Evolutionary conservation across 2,113 vertebrate species (phyloP), one percentile per base, ranked within the genome.

Genomic region (Galemys pyrenaicus): DNA sequence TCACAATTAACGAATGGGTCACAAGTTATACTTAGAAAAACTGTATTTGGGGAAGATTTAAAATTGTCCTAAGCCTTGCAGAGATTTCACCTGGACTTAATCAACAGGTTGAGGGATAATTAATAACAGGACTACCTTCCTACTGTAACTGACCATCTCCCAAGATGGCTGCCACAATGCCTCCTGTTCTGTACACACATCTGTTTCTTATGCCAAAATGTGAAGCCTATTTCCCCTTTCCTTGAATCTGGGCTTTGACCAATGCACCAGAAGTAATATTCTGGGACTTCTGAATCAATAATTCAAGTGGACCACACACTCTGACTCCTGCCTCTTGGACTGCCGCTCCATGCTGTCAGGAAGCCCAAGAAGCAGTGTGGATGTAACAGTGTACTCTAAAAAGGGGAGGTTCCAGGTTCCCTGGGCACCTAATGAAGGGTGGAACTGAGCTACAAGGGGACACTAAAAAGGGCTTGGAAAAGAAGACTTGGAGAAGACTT

Each of bases 151-250:
- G 15, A 37, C 46, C 30, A 7, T 51, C 51, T 39, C n/a, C 12
- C n/a, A 15, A 46, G 11, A 12, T 2, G 22, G 35, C 26, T 35
- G 5, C 28, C 28, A n/a, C 10, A 39, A 39, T 26, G 32, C 56
- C 46, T 28, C 3, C 54, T 39, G 32, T 28, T 16, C 30, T 73
- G 5, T 1, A 12, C 7, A 17, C 3, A 2, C 1, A 7, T 8
- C 28, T 17, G 32, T 13, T n/a, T 62, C 41, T 44, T 83, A 9
- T 65, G 28, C 39, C 39, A 78, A 68, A 16, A 44, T 26, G 32
- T 7, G 24, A 83, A 87, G 35, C 19, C 39, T 19, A 6, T 9
- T 75, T 70, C 56, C 3, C 41, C 15, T 22, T 11, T 17, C 26
- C 68, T 49, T 32, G 46, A 81, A 60, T 68, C 87, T 1, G 58